Base-by-base conservation (phyloP, 2,797 vertebrate species). In the Sandelia bainsii region DNA sequence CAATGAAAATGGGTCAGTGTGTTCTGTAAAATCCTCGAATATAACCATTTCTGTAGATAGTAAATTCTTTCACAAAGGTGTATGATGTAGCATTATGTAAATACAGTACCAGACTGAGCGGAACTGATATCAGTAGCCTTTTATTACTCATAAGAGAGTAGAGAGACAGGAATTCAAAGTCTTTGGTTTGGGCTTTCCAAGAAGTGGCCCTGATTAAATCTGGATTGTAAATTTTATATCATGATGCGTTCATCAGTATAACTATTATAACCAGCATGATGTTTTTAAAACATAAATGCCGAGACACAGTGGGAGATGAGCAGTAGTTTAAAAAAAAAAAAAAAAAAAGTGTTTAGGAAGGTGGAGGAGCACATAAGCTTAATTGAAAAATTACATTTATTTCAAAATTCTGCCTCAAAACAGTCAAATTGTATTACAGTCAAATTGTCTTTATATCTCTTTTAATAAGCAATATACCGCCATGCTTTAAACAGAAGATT, bases 11-110 rank as follows among this genome's bases (percentile, higher is more conserved):
- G 1, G 25, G 25, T 29, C 49, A 8, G 61, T 10, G 44, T 65
- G 58, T 27, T 54, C 63, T 63, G 48, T 40, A 16, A 72, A 65
- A 68, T 23, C 34, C 40, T 34, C 4, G 20, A 61, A 11, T 23
- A 3, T 0, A 2, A 56, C 23, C 42, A 17, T 53, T 40, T 64
- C 10, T 6, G 10, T 44, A 46, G 42, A 32, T 37, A 12, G 32
- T 14, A 11, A 45, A 59, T 79, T 59, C 62, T 37, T 62, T 52
- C 39, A 7, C 23, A 49, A 60, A 75, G 70, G 70, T 77, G 13
- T 10, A 8, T 10, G 22, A 77, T 48, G 73, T 45, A 16, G 4
- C 14, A 1, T n/a, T 5, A 12, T 23, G 52, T 51, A 49, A 29
- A 74, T 64, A 23, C 29, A 17, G 27, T 7, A 22, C 16, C 16